phyloP scores from a whole-genome alignment of 2,113 vertebrate species.

The Brachyhypopomus occidentalis region DNA sequence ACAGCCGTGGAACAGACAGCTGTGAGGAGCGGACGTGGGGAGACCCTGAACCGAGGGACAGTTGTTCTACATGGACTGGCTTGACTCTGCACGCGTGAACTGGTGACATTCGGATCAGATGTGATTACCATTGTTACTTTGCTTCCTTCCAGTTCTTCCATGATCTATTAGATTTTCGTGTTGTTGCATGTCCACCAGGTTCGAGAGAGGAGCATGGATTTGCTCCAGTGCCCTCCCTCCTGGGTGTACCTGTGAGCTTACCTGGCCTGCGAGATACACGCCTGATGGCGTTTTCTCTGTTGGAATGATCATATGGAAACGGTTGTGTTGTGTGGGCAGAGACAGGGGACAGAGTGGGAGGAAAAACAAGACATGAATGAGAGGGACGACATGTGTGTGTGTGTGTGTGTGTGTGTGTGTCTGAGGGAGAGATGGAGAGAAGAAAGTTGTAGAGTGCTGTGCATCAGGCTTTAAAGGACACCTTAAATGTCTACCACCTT shows the following conservation, averaged over 20 bases:
- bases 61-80: conserved; percentile 6
- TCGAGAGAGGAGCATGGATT: conserved; percentile 25
- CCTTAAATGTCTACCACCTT: conserved; percentile 35
- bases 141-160: conserved; percentile 16
- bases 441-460: conserved; percentile 28
- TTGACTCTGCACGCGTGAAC: conserved; percentile 42
- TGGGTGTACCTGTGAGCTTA: conserved; percentile 13
- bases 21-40: not conserved
- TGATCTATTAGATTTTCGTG: conserved; percentile 47
- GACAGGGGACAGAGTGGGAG: not conserved
- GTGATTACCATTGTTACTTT: conserved; percentile 55
- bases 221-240: conserved; percentile 8
- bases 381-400: not conserved
- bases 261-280: conserved; percentile 23
- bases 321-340: conserved; percentile 5
- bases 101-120: conserved; percentile 22
- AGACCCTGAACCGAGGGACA: not conserved
- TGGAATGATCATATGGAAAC: conserved; percentile 35
- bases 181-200: conserved; percentile 41
- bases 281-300: conserved; percentile 22
- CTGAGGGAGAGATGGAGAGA: not conserved
- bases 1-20: not conserved
- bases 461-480: conserved; percentile 40
- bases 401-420: not conserved
- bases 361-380: not conserved